Percentiles rank a stretch among this genome's conserved stretches.
These are phyloP conservation scores for Galemys pyrenaicus DNA, from an alignment of 2,113 vertebrate species.

Conservation along the genomic window DNA sequence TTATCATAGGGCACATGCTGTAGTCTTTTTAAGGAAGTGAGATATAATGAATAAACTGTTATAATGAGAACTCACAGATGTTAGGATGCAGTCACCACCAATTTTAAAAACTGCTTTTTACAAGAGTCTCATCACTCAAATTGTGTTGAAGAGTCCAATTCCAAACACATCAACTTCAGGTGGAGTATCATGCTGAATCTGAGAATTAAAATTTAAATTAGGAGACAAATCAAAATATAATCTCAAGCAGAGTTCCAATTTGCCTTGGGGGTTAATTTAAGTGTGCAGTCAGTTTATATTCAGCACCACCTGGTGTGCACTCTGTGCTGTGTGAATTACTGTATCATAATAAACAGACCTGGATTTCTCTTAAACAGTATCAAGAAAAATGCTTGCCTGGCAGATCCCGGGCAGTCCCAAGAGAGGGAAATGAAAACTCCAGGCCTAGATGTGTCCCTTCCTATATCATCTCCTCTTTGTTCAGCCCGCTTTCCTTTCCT, in stretches of 20 bases:
- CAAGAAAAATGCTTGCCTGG: slow-evolving; percentile 52
- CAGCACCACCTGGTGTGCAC: slow-evolving; percentile 19
- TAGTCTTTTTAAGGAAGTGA: slow-evolving; percentile 19
- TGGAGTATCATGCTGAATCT: neutral
- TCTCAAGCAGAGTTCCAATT: slow-evolving; percentile 46
- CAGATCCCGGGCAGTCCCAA: neutral
- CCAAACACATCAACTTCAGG: neutral
- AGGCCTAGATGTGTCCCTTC: slow-evolving; percentile 50
- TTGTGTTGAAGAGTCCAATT: slow-evolving; percentile 16
- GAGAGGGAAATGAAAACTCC: slow-evolving; percentile 35
- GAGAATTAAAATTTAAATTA: slow-evolving; percentile 64
- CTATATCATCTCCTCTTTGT: slow-evolving; percentile 48
- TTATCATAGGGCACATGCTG: neutral
- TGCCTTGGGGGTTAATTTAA: neutral
- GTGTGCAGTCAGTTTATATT: slow-evolving; percentile 25
- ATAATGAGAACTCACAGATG: neutral
- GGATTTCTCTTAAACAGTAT: slow-evolving; percentile 41
- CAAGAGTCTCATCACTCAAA: neutral
- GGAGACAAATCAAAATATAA: slow-evolving; percentile 25
- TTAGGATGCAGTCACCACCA: neutral
- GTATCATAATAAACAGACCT: slow-evolving; percentile 37
- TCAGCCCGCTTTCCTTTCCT: slow-evolving; percentile 18
- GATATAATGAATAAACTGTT: slow-evolving; percentile 16
- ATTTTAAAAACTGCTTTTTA: neutral
- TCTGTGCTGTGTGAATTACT: slow-evolving; percentile 21